Evolutionary conservation across 1,140 invertebrate species (phyloP).

Genomic region (Eriocheir sinensis): DNA sequence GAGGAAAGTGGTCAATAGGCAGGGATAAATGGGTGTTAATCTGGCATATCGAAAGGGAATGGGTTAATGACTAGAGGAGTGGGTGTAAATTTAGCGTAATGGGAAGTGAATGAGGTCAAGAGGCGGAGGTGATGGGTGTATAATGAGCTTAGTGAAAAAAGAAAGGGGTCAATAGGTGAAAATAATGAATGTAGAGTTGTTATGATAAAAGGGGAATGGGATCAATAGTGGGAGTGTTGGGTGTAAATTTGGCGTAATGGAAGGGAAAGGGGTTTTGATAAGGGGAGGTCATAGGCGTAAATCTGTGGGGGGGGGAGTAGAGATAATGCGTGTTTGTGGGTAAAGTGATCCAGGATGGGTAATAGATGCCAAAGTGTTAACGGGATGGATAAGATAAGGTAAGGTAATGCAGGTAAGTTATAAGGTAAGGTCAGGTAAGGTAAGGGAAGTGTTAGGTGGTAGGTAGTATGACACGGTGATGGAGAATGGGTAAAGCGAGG

Average conservation of each 20-base stretch:
- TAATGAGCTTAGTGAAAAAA: neutral
- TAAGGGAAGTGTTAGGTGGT: neutral
- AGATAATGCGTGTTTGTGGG: too few species aligned
- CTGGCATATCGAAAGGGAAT: neutral
- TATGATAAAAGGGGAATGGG: too few species aligned
- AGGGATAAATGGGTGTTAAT: neutral
- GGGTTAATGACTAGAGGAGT: neutral
- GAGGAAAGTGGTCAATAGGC: too few species aligned
- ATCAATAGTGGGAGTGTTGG: too few species aligned
- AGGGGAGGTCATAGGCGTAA: too few species aligned
- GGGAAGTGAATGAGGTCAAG: neutral
- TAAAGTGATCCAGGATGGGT: too few species aligned
- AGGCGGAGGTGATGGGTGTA: neutral
- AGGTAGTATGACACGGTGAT: neutral
- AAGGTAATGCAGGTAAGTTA: neutral
- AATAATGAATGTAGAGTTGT: constrained; percentile 8
- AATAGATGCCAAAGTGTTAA: too few species aligned
- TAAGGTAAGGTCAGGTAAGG: neutral
- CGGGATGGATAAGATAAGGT: too few species aligned
- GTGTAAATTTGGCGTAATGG: too few species aligned
- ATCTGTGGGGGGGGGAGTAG: too few species aligned
- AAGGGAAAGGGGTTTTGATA: too few species aligned
- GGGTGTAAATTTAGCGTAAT: neutral
- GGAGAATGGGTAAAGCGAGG: too few species aligned
- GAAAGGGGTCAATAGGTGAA: neutral